Conservation (phyloP, 2,888 invertebrate genomes). For the Microplitis manilae region DNA sequence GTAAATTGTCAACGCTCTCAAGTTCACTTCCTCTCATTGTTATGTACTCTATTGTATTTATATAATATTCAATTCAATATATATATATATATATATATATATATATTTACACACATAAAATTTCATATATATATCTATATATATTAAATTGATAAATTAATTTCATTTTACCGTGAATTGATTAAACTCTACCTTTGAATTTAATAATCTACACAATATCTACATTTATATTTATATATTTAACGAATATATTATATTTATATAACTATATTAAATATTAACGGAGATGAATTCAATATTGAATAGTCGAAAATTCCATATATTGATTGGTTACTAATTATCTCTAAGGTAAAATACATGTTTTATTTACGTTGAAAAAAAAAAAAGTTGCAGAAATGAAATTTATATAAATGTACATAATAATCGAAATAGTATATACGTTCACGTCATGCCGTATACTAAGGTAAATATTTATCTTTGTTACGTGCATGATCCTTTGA, state of each 20-base stretch:
- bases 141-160: neutral
- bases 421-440: neutral
- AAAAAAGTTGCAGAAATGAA: neutral
- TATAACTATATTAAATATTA: neutral
- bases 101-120: neutral
- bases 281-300: neutral
- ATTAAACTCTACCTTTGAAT: neutral
- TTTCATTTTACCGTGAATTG: conserved; percentile 9
- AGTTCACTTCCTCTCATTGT: neutral
- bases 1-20: conserved; percentile 24
- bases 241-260: neutral
- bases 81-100: neutral
- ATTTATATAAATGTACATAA: neutral
- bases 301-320: neutral
- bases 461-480: conserved; percentile 4
- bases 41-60: neutral
- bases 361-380: neutral
- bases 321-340: conserved; percentile 14
- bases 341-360: neutral
- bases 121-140: neutral
- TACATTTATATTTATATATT: neutral
- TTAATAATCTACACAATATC: neutral
- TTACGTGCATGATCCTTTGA: conserved; percentile 6
- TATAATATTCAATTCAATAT: neutral
- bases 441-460: neutral